Percentiles rank a stretch among this genome's conserved stretches.
These are phyloP conservation scores for Eulacestoma nigropectus DNA, from an alignment of 2,113 vertebrate species.

Conservation along the genomic window DNA sequence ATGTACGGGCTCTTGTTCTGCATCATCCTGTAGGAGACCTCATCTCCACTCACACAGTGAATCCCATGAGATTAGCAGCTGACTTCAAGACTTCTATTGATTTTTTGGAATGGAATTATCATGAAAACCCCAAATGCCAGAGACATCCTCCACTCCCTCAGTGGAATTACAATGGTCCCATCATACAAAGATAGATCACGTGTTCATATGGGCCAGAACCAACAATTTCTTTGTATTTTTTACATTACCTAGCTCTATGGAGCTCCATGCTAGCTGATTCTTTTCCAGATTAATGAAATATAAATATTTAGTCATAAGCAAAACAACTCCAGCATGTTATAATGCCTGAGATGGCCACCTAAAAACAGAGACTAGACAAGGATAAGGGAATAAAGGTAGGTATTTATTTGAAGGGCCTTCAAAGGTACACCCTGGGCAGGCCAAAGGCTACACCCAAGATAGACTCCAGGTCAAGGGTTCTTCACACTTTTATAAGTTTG, in stretches of 20 bases:
- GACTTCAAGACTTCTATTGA: not conserved
- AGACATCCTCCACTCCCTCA: not conserved
- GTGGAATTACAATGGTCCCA: not conserved
- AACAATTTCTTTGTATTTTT: not conserved
- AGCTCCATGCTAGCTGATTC: not conserved
- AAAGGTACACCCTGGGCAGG: no score
- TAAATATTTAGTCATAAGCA: not conserved
- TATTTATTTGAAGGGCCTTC: no score
- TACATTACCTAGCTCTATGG: not conserved
- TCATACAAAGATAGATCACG: rapidly evolving
- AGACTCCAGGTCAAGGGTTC: no score
- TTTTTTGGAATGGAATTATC: not conserved
- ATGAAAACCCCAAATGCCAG: not conserved
- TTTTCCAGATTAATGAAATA: not conserved
- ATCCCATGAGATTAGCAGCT: not conserved
- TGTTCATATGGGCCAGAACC: not conserved
- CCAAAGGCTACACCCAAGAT: no score
- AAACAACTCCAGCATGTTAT: not conserved
- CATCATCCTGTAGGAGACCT: not conserved
- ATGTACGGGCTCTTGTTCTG: not conserved
- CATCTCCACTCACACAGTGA: not conserved
- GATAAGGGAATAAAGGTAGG: no score
- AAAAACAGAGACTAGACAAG: no score
- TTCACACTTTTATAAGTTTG: no score
- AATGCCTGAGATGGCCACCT: no score